Evolutionary conservation across 2,113 vertebrate genomes (phyloP).

Genomic region (Serilophus lunatus): DNA sequence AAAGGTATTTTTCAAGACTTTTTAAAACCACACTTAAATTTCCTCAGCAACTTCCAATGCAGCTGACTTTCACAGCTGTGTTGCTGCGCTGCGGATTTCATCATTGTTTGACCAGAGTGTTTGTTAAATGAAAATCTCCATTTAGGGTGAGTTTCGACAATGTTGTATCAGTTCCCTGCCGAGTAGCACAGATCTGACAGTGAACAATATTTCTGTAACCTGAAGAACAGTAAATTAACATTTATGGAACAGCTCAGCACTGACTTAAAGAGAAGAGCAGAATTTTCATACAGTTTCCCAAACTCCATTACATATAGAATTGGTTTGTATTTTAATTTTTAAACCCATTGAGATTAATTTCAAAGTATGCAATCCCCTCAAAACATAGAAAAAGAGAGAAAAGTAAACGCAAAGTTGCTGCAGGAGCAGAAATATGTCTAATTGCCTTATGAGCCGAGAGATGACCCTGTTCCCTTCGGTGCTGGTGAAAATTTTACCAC

Average conservation of each 20-base stretch:
- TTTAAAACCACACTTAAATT: conserved; percentile 8
- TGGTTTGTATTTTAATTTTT: neutral
- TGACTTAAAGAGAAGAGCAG: neutral
- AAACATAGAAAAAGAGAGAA: neutral
- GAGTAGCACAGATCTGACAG: neutral
- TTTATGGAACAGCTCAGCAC: neutral
- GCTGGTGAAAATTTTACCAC: neutral
- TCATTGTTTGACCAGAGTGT: neutral
- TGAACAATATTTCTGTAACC: neutral
- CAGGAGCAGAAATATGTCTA: neutral
- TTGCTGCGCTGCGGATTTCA: neutral
- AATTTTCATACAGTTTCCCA: neutral
- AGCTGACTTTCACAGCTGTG: conserved; percentile 29
- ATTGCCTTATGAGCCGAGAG: neutral
- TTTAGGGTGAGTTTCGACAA: conserved; percentile 10
- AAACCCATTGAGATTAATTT: neutral
- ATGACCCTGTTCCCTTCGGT: neutral
- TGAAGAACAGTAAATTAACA: neutral
- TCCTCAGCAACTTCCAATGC: conserved; percentile 13
- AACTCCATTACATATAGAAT: neutral
- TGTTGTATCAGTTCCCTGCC: neutral
- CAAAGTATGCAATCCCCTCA: neutral
- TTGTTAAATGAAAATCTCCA: neutral
- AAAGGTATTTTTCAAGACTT: conserved; percentile 48
- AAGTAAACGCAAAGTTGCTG: neutral